Conservation (phyloP, 2,113 vertebrate genomes). For the Lepus europaeus region DNA sequence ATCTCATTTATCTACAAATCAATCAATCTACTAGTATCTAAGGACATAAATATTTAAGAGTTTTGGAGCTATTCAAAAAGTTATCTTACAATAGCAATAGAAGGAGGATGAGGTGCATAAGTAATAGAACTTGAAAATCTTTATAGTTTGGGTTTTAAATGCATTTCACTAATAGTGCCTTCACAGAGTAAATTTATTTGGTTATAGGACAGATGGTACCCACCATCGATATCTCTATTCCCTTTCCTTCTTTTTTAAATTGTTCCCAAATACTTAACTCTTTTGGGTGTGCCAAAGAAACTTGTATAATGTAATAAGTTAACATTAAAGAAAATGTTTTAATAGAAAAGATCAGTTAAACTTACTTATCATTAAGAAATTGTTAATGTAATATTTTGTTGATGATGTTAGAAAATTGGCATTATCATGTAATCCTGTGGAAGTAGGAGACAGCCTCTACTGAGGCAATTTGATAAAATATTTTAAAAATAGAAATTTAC, state of each 20-base stretch:
- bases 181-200: background rate
- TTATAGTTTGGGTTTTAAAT: background rate
- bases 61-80: constrained; percentile 23
- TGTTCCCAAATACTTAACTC: background rate
- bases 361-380: background rate
- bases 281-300: background rate
- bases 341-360: background rate
- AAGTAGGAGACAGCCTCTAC: background rate
- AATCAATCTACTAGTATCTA: background rate
- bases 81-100: background rate
- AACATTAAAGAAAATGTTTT: background rate
- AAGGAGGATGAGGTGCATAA: background rate
- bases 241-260: background rate
- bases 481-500: background rate
- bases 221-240: background rate
- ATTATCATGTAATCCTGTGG: background rate
- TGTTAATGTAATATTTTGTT: background rate
- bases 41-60: background rate
- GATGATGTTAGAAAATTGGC: background rate
- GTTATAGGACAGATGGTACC: background rate
- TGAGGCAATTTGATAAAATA: background rate
- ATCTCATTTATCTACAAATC: constrained; percentile 35
- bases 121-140: background rate
- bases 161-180: background rate
- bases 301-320: background rate